Evolutionary conservation across 2,797 vertebrate species (phyloP).

Genomic region (Ptychobarbus kaznakovi): DNA sequence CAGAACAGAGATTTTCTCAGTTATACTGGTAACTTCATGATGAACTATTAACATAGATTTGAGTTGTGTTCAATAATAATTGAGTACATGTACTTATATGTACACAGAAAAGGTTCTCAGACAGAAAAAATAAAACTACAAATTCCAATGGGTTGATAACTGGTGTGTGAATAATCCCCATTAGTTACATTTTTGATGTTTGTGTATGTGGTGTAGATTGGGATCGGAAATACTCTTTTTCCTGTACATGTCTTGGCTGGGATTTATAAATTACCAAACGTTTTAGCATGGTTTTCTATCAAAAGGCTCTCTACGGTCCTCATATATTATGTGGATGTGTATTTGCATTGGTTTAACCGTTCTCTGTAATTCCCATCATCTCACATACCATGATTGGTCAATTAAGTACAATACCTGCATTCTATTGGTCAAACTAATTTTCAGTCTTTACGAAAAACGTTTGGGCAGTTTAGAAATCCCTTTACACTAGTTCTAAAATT

Average conservation of each 20-base stretch:
- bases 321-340: neutral
- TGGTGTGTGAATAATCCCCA: neutral
- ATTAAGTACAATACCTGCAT: neutral
- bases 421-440: neutral
- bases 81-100: neutral
- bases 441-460: neutral
- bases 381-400: neutral
- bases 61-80: neutral
- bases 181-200: neutral
- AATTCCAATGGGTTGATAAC: neutral
- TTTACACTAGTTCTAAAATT: no score
- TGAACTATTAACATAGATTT: neutral
- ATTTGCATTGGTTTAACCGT: neutral
- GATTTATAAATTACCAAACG: neutral
- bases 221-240: neutral
- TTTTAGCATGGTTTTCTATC: neutral
- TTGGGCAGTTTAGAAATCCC: no score
- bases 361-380: neutral
- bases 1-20: conserved; percentile 40
- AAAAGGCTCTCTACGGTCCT: neutral
- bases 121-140: accelerated
- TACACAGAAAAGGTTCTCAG: neutral
- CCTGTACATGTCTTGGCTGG: neutral
- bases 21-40: neutral
- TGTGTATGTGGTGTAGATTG: neutral